Conservation (phyloP, 2,888 invertebrate genomes). For the Cantharis rustica region DNA sequence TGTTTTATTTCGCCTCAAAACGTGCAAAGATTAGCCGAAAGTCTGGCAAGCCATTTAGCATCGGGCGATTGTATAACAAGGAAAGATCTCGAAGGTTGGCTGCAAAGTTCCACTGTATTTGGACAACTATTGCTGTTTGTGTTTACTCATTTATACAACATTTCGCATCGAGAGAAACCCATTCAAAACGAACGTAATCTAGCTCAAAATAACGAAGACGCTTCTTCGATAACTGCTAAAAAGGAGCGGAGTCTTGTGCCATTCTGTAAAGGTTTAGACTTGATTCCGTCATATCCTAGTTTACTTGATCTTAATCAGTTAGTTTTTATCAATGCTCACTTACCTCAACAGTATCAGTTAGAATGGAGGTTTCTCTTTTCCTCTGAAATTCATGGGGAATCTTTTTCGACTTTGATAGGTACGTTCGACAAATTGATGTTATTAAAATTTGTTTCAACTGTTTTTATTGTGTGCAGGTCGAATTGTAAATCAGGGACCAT, state of each 20-base stretch:
- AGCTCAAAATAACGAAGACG: constrained; percentile 37
- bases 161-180: constrained; percentile 59
- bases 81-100: constrained; percentile 58
- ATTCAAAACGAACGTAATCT: constrained; percentile 27
- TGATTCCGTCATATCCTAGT: constrained; percentile 78
- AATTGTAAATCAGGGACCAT: constrained; percentile 80
- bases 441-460: constrained; percentile 24
- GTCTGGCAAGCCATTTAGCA: constrained; percentile 60
- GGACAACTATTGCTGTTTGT: constrained; percentile 59
- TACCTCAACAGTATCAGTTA: constrained; percentile 74
- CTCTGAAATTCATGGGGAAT: constrained; percentile 86
- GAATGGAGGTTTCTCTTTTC: constrained; percentile 90
- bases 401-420: constrained; percentile 82
- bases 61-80: constrained; percentile 52
- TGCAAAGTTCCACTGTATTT: constrained; percentile 56
- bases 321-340: constrained; percentile 77
- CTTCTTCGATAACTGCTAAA: constrained; percentile 47
- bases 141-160: constrained; percentile 60
- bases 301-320: constrained; percentile 77
- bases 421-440: constrained; percentile 6
- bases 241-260: constrained; percentile 60
- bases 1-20: constrained; percentile 61
- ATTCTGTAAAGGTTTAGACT: constrained; percentile 66
- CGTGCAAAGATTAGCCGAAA: constrained; percentile 64
- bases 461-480: constrained; percentile 61